phyloP scores from a whole-genome alignment of 53 echinoderm and acorn worm genomes.

The Zoroaster sp. region DNA sequence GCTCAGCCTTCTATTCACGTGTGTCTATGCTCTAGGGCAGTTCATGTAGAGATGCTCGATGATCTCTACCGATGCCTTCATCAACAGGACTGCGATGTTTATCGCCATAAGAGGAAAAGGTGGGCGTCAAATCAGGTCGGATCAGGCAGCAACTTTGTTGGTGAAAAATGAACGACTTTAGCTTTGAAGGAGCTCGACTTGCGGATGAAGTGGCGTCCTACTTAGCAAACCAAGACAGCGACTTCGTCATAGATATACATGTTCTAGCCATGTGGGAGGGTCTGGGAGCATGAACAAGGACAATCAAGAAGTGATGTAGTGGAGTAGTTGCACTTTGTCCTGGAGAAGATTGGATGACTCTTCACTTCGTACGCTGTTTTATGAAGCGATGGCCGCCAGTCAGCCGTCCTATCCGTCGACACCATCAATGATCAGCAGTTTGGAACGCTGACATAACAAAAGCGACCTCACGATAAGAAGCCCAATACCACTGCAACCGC shows the following conservation, averaged over 20 bases:
- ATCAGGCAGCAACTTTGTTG: slow-evolving; percentile 68
- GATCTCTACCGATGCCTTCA: slow-evolving; percentile 60
- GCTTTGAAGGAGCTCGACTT: slow-evolving; percentile 40
- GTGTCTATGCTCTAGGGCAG: too few species aligned
- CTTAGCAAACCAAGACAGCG: too few species aligned
- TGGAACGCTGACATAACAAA: slow-evolving; percentile 51
- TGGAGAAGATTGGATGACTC: too few species aligned
- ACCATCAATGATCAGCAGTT: background rate
- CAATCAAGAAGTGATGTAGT: too few species aligned
- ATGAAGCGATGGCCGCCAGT: too few species aligned
- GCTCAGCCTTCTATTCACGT: slow-evolving; percentile 52
- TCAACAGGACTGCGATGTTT: slow-evolving; percentile 61
- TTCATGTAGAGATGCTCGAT: slow-evolving; percentile 54
- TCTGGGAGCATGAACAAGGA: slow-evolving; percentile 62
- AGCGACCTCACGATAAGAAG: slow-evolving; percentile 55
- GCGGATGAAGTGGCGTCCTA: slow-evolving; percentile 1
- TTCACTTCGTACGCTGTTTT: too few species aligned
- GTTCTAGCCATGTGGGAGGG: too few species aligned
- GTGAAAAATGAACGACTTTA: slow-evolving; percentile 33
- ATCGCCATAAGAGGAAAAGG: too few species aligned
- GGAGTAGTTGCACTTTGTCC: background rate
- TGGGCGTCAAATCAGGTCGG: slow-evolving; percentile 33
- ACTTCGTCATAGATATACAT: too few species aligned
- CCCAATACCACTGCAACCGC: slow-evolving; percentile 21
- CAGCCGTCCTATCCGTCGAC: background rate